These are phyloP conservation scores for Takifugu rubripes DNA, from an alignment of 2,797 vertebrate species.

Conservation along the genomic window DNA sequence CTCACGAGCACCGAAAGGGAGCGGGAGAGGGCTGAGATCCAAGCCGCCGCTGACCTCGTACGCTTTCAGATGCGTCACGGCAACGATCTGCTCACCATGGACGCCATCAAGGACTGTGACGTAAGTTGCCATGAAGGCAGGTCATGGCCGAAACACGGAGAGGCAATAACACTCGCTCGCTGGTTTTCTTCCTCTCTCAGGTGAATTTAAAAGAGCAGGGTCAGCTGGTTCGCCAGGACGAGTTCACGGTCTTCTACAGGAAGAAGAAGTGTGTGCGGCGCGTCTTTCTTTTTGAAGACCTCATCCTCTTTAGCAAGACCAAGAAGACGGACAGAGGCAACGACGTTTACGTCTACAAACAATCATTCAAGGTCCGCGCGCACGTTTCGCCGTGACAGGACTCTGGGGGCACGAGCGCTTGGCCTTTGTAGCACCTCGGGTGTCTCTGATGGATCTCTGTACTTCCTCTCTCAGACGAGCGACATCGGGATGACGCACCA, in stretches of 20 bases:
- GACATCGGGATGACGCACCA: constrained; percentile 83
- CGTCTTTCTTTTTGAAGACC: constrained; percentile 79
- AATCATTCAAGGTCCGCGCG: constrained; percentile 78
- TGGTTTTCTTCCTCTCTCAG: constrained; percentile 41
- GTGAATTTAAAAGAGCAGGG: constrained; percentile 82
- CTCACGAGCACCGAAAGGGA: constrained; percentile 62
- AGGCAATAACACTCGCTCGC: background rate
- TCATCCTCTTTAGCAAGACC: constrained; percentile 82
- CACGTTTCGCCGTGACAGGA: background rate
- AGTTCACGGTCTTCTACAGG: constrained; percentile 75
- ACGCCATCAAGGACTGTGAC: constrained; percentile 80
- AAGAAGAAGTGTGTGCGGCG: constrained; percentile 79
- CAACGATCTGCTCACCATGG: constrained; percentile 83
- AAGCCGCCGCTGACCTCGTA: constrained; percentile 75
- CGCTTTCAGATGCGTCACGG: constrained; percentile 83
- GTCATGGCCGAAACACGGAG: background rate
- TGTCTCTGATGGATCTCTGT: background rate
- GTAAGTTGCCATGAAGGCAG: constrained; percentile 53
- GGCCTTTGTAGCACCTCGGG: background rate
- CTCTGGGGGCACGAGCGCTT: background rate
- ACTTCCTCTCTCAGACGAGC: constrained; percentile 65
- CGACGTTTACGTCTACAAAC: constrained; percentile 80
- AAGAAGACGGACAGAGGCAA: constrained; percentile 75
- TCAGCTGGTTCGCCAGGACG: constrained; percentile 77
- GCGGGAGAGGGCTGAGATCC: constrained; percentile 71